These are phyloP conservation scores for Antheraea pernyi DNA, from an alignment of 1,140 invertebrate genomes.

Conservation along the genomic window DNA sequence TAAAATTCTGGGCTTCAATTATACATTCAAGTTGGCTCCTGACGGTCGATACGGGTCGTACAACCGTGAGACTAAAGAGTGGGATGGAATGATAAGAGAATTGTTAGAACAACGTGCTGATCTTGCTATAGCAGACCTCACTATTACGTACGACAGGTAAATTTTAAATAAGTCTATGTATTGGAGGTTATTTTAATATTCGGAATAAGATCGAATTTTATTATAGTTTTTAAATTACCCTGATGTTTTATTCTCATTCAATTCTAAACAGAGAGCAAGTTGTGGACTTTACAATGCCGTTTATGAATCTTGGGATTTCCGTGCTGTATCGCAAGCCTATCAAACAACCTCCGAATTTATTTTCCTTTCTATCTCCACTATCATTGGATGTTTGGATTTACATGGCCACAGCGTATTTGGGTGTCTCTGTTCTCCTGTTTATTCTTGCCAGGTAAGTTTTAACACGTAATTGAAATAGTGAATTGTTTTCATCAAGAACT, in stretches of 20 bases:
- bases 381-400: slow-evolving; percentile 98
- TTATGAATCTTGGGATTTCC: slow-evolving; percentile 96
- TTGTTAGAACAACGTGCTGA: slow-evolving; percentile 94
- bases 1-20: slow-evolving; percentile 94
- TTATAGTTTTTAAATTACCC: too few species aligned
- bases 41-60: slow-evolving; percentile 90
- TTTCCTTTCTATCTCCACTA: slow-evolving; percentile 96
- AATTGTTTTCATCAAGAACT: not conserved
- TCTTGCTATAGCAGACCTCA: slow-evolving; percentile 94
- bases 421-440: slow-evolving; percentile 95
- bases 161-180: not conserved
- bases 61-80: slow-evolving; percentile 89
- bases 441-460: slow-evolving; percentile 92
- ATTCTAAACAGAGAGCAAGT: slow-evolving; percentile 81
- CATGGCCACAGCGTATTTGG: slow-evolving; percentile 95
- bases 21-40: slow-evolving; percentile 89
- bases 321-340: slow-evolving; percentile 95
- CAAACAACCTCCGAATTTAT: slow-evolving; percentile 94
- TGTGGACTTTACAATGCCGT: slow-evolving; percentile 97
- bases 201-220: too few species aligned
- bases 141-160: slow-evolving; percentile 92
- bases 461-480: not conserved
- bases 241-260: not conserved
- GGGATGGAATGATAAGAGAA: slow-evolving; percentile 97
- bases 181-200: too few species aligned